Evolutionary conservation across 1,140 invertebrate species (phyloP).

Genomic region (Polyergus mexicanus): DNA sequence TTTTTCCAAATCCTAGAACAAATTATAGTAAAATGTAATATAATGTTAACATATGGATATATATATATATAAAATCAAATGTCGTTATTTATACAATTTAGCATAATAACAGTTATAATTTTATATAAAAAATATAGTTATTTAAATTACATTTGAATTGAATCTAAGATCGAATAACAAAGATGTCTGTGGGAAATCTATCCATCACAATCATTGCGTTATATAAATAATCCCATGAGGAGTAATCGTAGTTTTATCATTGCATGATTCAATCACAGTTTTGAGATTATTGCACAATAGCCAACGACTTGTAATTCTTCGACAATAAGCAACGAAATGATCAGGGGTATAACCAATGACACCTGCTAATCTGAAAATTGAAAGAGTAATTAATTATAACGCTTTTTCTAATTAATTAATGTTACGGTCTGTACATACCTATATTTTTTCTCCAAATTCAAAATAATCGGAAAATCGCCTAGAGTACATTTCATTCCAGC

Average conservation of each 20-base stretch:
- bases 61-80: no score
- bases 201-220: no score
- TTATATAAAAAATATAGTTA: no score
- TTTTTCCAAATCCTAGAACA: no score
- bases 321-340: background rate
- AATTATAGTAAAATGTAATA: no score
- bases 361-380: constrained; percentile 22
- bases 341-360: background rate
- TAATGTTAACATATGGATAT: no score
- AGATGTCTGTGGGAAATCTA: no score
- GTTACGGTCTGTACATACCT: background rate
- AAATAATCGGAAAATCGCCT: background rate
- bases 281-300: background rate
- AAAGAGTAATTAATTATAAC: constrained; percentile 3
- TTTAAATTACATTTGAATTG: no score
- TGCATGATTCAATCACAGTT: background rate
- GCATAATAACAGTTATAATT: no score
- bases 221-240: constrained; percentile 24
- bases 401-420: background rate
- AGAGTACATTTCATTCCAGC: constrained; percentile 9
- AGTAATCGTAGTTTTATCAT: background rate
- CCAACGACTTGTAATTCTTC: background rate
- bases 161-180: no score
- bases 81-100: no score
- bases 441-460: constrained; percentile 22